Conservation (phyloP, 2,113 vertebrate species). For the Promerops cafer region DNA sequence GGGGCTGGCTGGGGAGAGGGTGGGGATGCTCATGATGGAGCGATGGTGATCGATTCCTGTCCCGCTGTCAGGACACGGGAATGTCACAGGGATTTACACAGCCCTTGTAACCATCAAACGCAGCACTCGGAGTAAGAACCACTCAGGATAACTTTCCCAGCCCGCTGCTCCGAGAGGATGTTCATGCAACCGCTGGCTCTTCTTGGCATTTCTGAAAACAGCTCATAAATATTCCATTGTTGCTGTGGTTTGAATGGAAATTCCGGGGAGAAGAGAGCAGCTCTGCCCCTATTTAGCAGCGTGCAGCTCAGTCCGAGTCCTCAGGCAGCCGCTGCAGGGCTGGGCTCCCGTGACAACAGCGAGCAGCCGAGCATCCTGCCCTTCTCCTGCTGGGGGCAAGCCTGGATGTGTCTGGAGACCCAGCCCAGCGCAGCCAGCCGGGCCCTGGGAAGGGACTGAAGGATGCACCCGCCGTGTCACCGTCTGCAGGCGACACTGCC, state of each 20-base stretch:
- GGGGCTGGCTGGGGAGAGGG: not conserved
- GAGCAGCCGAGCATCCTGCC: not conserved
- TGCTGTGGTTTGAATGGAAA: not conserved
- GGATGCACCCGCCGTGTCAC: fast-evolving
- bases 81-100: not conserved
- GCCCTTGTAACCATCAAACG: not conserved
- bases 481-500: not conserved
- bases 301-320: not conserved
- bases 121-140: not conserved
- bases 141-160: not conserved
- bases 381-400: not conserved
- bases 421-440: fast-evolving
- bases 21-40: not conserved
- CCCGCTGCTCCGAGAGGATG: not conserved
- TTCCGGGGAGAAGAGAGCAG: not conserved
- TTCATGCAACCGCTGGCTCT: conserved; percentile 5
- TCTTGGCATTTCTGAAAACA: conserved; percentile 48
- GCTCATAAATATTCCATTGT: conserved; percentile 54
- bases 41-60: not conserved
- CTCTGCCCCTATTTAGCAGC: not conserved
- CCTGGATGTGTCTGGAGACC: not conserved
- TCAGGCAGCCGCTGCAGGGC: not conserved
- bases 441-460: not conserved
- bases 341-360: not conserved
- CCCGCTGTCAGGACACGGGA: not conserved